A percentile compares a stretch with the other conserved stretches of the same genome.
Conservation (phyloP, 2,797 vertebrate species). For the Helicolenus hilgendorfi region DNA sequence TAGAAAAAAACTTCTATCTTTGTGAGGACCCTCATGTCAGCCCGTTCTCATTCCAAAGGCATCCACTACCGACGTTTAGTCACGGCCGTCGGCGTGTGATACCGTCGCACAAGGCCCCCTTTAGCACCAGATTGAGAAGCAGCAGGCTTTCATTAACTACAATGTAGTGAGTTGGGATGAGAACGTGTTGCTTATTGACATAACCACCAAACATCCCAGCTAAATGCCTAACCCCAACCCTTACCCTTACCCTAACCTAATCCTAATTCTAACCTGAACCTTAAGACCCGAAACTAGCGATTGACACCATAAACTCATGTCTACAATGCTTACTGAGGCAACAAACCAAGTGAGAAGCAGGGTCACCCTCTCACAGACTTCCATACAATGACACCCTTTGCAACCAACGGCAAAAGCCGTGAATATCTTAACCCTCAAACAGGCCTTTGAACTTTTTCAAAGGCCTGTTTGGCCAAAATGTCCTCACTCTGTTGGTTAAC, state of each 20-base stretch:
- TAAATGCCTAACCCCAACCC: not conserved
- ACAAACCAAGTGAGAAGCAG: too few species aligned
- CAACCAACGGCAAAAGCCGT: too few species aligned
- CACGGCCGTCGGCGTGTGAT: not conserved
- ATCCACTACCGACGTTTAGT: rapidly evolving
- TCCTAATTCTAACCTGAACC: not conserved
- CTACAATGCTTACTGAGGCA: too few species aligned
- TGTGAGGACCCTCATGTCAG: rapidly evolving
- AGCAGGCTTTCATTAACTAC: not conserved
- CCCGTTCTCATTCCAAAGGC: rapidly evolving
- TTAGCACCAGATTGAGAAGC: not conserved
- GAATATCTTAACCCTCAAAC: not conserved
- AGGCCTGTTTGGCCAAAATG: not conserved
- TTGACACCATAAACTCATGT: too few species aligned
- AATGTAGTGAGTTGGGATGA: not conserved
- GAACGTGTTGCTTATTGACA: not conserved
- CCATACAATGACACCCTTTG: too few species aligned
- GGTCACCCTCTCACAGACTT: too few species aligned
- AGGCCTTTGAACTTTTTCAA: too few species aligned
- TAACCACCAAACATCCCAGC: not conserved
- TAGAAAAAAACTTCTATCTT: too few species aligned
- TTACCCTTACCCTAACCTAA: not conserved
- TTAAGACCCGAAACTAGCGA: too few species aligned
- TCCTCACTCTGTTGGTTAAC: not conserved
- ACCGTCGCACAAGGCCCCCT: rapidly evolving